Evolutionary conservation across 2,888 invertebrate species (phyloP).

Genomic region (Escarpia spicata): DNA sequence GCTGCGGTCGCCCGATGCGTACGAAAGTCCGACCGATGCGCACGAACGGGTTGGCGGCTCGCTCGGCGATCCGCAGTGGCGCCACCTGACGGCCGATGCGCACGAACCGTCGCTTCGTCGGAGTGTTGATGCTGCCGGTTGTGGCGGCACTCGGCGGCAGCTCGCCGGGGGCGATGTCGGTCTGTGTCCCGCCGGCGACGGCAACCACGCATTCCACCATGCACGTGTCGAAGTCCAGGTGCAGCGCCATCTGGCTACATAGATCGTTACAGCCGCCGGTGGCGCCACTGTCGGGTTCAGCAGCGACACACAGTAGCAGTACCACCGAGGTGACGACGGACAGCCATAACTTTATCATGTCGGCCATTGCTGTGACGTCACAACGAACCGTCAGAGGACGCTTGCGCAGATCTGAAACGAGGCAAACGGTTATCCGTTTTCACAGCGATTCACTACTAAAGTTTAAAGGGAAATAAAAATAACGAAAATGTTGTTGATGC

Average conservation of each 20-base stretch:
- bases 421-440: not conserved
- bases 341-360: constrained; percentile 10
- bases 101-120: not conserved
- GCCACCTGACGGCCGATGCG: not conserved
- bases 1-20: not conserved
- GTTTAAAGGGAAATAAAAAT: not conserved
- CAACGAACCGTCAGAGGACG: not conserved
- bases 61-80: not conserved
- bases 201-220: not conserved
- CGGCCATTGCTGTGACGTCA: constrained; percentile 16
- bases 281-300: not conserved
- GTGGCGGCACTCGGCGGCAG: not conserved
- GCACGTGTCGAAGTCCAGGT: constrained; percentile 4
- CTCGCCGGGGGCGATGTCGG: not conserved
- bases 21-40: not conserved
- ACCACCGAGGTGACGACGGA: not conserved
- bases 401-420: not conserved
- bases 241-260: not conserved
- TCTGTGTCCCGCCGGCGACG: not conserved
- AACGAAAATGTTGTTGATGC: not conserved
- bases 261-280: not conserved
- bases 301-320: not conserved
- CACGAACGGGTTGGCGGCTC: not conserved
- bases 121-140: not conserved
- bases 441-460: not conserved